phyloP scores from a whole-genome alignment of 2,888 invertebrate species.

The Frankliniella fusca region DNA sequence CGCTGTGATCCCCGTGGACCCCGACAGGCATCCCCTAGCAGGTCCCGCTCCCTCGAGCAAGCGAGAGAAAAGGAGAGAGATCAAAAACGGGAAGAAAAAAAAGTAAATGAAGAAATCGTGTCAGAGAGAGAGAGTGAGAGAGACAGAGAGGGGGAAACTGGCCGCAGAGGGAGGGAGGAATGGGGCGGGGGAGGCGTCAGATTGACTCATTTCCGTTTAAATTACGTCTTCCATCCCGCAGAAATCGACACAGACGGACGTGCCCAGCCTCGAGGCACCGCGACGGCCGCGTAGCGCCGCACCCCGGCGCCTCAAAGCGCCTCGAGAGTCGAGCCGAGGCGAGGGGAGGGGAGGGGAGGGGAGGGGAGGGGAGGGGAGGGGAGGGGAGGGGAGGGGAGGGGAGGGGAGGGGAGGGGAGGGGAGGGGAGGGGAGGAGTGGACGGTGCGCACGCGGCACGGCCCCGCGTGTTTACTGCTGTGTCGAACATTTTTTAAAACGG shows the following conservation, averaged over 20 bases:
- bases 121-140: constrained; percentile 31
- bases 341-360: neutral
- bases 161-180: constrained; percentile 31
- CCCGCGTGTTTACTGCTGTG: no score
- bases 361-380: neutral
- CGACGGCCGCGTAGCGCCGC: neutral
- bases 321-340: neutral
- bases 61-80: no score
- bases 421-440: neutral
- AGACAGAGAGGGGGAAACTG: neutral
- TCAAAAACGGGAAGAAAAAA: neutral
- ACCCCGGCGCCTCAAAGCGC: neutral
- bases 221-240: constrained; percentile 19
- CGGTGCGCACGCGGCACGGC: no score
- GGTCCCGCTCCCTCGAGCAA: no score
- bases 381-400: constrained; percentile 20
- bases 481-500: no score
- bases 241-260: constrained; percentile 5
- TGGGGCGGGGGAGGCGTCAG: constrained; percentile 27
- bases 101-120: neutral
- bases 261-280: neutral
- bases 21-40: no score
- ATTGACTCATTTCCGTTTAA: constrained; percentile 25
- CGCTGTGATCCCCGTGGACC: no score
- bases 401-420: neutral